Evolutionary conservation across 2,113 vertebrate species (phyloP).

Genomic region (human): GRCh38 chr12:61406501-61407000

Average conservation of each 20-base stretch:
- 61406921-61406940: neutral
- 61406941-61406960: neutral
- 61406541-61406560: neutral
- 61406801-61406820: neutral
- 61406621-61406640: neutral
- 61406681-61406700: neutral
- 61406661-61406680: neutral
- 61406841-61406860: neutral
- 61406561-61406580: neutral
- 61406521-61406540: neutral
- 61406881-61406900: neutral
- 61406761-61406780: neutral
- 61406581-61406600: neutral
- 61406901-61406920: neutral
- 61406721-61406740: neutral
- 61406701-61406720: neutral
- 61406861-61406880: neutral
- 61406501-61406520: neutral
- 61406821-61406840: neutral
- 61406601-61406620: neutral
- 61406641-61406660: neutral
- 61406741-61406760: neutral
- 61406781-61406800: neutral
- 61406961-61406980: slow-evolving; percentile 1
- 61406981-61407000: slow-evolving; percentile 1